Conservation (phyloP, 2,888 invertebrate genomes). For the Ganaspis brasiliensis region DNA sequence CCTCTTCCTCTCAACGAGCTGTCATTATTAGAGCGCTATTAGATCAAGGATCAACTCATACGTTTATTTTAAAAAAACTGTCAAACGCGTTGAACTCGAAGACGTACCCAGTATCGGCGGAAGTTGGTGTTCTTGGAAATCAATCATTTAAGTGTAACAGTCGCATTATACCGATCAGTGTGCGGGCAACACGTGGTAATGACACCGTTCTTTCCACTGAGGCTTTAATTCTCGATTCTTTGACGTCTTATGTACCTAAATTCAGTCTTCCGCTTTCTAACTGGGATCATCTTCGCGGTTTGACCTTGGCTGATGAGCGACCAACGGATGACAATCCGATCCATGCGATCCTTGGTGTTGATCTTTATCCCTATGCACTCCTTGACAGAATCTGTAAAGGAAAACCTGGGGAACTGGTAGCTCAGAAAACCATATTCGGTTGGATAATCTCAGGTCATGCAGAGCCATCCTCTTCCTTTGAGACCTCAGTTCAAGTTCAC, state of each 20-base stretch:
- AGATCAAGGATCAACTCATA: conserved; percentile 45
- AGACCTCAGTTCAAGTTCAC: background rate
- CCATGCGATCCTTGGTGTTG: background rate
- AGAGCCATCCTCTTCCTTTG: background rate
- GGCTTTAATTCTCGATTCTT: background rate
- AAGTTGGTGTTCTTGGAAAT: background rate
- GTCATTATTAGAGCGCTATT: too few species aligned
- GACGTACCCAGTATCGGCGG: background rate
- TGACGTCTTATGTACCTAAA: conserved; percentile 16
- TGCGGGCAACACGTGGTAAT: background rate
- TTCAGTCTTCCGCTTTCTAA: background rate
- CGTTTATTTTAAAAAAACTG: conserved; percentile 13
- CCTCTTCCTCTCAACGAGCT: too few species aligned
- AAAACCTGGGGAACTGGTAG: background rate
- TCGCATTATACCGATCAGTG: background rate
- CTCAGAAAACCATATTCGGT: background rate
- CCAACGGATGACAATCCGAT: conserved; percentile 1
- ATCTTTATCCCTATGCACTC: background rate
- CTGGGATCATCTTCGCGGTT: conserved; percentile 1
- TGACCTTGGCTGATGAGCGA: conserved; percentile 1
- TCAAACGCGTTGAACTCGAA: background rate
- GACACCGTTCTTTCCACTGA: conserved; percentile 7
- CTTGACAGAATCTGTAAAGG: background rate
- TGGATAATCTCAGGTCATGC: background rate
- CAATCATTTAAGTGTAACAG: background rate